Evolutionary conservation across 2,113 vertebrate species (phyloP).

Genomic region (Phoxinus phoxinus): DNA sequence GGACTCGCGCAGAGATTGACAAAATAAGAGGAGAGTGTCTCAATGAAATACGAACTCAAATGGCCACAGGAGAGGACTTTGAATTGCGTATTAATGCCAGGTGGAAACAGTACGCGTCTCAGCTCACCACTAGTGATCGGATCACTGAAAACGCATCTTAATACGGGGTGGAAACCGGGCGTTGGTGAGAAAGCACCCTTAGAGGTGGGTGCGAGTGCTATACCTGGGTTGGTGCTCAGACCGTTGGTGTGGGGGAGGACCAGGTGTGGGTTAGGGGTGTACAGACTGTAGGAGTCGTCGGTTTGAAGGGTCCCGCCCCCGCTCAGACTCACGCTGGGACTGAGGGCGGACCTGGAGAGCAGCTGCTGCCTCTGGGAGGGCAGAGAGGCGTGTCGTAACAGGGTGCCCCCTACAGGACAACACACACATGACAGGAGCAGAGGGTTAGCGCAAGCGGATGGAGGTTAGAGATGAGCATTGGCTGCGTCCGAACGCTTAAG

Average conservation of each 20-base stretch:
- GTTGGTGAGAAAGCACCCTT: not conserved
- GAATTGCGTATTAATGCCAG: not conserved
- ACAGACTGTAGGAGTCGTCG: conserved; percentile 75
- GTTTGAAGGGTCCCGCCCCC: conserved; percentile 70
- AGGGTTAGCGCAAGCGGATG: conserved; percentile 59
- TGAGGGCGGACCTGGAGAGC: conserved; percentile 70
- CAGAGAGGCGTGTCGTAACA: conserved; percentile 80
- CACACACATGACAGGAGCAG: conserved; percentile 59
- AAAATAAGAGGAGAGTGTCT: not conserved
- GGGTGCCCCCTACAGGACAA: conserved; percentile 81
- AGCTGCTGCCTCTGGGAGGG: conserved; percentile 79
- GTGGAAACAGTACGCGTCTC: not conserved
- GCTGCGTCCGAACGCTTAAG: not conserved
- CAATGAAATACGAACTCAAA: not conserved
- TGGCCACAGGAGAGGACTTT: not conserved
- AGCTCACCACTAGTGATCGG: not conserved
- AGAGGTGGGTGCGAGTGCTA: not conserved
- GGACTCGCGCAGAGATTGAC: not conserved
- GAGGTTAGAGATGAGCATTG: conserved; percentile 55
- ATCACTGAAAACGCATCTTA: not conserved
- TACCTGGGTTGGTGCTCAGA: conserved; percentile 66
- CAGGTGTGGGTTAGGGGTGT: conserved; percentile 64
- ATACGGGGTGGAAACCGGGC: not conserved
- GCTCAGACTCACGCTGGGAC: conserved; percentile 60
- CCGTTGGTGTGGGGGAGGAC: conserved; percentile 66